Conservation (phyloP, 2,888 invertebrate species). For the Lasioglossum calceatum region DNA sequence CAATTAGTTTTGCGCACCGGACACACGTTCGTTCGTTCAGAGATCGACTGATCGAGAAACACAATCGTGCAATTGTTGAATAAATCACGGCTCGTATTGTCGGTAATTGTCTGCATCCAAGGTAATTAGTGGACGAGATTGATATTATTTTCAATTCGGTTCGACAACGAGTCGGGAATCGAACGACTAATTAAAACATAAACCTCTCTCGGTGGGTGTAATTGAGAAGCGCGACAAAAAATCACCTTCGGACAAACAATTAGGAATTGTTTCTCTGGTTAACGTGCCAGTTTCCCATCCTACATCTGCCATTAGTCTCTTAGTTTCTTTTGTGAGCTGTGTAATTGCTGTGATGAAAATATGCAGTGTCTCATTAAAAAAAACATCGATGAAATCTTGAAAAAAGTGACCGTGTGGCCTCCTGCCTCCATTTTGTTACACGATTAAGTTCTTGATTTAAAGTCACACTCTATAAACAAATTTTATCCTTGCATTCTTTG, state of each 20-base stretch:
- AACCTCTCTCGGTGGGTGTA: neutral
- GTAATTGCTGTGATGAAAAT: too few relatives aligned
- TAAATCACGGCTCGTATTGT: neutral
- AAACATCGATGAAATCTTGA: too few relatives aligned
- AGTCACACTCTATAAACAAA: too few relatives aligned
- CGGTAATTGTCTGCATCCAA: neutral
- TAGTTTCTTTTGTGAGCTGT: too few relatives aligned
- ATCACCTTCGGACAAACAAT: neutral
- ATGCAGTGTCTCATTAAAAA: too few relatives aligned
- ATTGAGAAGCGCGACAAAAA: neutral
- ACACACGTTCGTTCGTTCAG: neutral
- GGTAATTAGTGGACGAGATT: neutral
- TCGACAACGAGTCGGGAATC: neutral
- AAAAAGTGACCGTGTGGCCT: too few relatives aligned
- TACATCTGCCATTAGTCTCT: neutral
- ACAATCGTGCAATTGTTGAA: constrained; percentile 3
- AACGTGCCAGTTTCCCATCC: neutral
- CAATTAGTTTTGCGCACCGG: constrained; percentile 38
- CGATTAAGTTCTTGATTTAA: too few relatives aligned
- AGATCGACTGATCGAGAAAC: neutral
- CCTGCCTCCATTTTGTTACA: too few relatives aligned
- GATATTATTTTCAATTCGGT: neutral
- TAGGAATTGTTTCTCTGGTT: neutral
- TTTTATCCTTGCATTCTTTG: too few relatives aligned
- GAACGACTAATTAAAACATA: neutral